phyloP scores from a whole-genome alignment of 2,113 vertebrate species.

The Aphelocoma coerulescens region DNA sequence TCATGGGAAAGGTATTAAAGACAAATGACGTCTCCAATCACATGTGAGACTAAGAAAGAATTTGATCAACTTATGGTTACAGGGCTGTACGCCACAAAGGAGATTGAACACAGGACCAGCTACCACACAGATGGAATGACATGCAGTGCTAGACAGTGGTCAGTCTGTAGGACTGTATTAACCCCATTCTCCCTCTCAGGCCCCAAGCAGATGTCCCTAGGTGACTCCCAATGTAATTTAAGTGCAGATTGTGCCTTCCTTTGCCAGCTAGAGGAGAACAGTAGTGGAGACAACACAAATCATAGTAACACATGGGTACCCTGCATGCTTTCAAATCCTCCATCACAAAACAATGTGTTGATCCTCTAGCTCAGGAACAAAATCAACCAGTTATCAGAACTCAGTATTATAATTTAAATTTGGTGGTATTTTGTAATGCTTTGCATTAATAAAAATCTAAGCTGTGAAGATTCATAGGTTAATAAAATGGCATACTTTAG shows the following conservation, averaged over 20 bases:
- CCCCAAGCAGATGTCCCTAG: neutral
- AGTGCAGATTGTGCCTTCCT: neutral
- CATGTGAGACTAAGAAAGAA: neutral
- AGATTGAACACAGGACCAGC: neutral
- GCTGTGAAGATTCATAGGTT: neutral
- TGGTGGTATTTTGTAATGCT: neutral
- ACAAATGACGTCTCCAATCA: neutral
- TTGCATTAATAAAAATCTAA: neutral
- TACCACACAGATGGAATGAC: neutral
- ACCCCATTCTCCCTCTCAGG: neutral
- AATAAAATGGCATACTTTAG: neutral
- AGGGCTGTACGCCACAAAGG: neutral
- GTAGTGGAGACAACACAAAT: neutral
- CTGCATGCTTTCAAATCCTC: neutral
- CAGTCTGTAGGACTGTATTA: neutral
- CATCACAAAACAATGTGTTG: neutral
- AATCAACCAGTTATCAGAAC: neutral
- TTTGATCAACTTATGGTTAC: neutral
- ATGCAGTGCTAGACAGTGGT: neutral
- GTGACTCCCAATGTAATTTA: neutral
- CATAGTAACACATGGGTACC: accelerated
- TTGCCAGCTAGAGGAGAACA: neutral
- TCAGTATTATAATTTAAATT: neutral
- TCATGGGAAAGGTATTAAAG: neutral
- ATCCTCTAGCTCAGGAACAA: neutral